Percentiles rank a stretch among this genome's conserved stretches.
These are phyloP conservation scores for Andrena bucephala DNA, from an alignment of 2,888 invertebrate species.

Conservation along the genomic window DNA sequence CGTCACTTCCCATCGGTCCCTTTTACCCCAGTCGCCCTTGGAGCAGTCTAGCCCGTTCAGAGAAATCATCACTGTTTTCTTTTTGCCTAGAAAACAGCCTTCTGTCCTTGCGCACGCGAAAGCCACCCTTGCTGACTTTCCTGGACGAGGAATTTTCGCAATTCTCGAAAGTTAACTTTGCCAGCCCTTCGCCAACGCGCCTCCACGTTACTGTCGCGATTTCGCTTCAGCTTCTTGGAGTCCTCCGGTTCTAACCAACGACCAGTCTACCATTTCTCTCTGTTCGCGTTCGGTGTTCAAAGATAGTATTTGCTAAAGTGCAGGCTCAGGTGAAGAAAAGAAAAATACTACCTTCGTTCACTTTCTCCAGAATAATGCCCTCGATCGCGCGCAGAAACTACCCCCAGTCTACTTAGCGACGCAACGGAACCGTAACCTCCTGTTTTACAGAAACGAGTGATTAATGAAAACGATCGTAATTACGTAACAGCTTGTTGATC, in stretches of 20 bases:
- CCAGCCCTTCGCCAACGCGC: no score
- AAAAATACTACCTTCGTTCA: no score
- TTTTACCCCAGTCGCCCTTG: slow-evolving; percentile 3
- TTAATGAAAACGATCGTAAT: slow-evolving; percentile 61
- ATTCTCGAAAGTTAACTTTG: not conserved
- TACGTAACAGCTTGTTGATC: slow-evolving; percentile 61
- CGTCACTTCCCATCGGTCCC: slow-evolving; percentile 12
- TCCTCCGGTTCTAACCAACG: no score
- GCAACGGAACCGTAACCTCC: slow-evolving; percentile 1
- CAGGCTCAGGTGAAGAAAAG: no score
- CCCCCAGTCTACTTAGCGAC: not conserved
- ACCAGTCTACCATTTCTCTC: no score
- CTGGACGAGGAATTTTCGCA: not conserved
- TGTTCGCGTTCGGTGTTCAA: no score
- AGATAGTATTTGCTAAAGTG: no score
- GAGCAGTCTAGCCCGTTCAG: not conserved
- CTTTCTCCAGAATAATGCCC: not conserved
- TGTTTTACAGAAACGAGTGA: slow-evolving; percentile 22
- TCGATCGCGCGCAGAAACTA: not conserved
- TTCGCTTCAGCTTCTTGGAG: no score
- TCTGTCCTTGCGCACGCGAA: not conserved
- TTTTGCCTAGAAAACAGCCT: not conserved
- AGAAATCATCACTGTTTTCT: not conserved
- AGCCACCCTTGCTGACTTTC: not conserved
- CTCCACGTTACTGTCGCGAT: no score